These are phyloP conservation scores for Trachelus stipa DNA, from an alignment of 2,888 invertebrate genomes.

Conservation along the genomic window DNA sequence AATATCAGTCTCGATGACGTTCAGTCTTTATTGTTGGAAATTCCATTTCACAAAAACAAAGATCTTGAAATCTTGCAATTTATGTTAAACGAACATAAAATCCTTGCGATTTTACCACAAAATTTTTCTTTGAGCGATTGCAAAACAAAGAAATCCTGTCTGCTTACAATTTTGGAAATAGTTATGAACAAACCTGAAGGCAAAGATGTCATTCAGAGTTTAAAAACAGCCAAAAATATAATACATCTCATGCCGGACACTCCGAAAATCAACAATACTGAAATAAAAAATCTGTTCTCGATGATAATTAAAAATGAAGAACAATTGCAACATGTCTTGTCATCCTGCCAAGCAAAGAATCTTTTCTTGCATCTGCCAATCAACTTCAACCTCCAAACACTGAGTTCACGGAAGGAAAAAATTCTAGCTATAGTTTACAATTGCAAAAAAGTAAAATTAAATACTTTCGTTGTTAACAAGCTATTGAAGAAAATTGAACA, in stretches of 20 bases:
- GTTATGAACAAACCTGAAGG: neutral
- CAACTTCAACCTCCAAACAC: conserved; percentile 12
- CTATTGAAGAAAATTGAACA: conserved; percentile 11
- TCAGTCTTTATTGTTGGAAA: too few species aligned
- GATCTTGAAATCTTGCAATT: too few species aligned
- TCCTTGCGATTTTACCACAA: conserved; percentile 18
- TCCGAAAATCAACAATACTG: conserved; percentile 17
- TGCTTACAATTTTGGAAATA: conserved; percentile 15
- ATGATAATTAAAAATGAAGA: conserved; percentile 5
- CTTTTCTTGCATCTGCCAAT: conserved; percentile 19
- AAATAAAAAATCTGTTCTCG: conserved; percentile 16
- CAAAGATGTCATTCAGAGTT: neutral
- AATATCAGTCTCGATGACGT: too few species aligned
- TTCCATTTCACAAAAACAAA: too few species aligned
- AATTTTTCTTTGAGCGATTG: conserved; percentile 18
- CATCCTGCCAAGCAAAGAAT: conserved; percentile 2
- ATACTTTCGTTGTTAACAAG: conserved; percentile 6
- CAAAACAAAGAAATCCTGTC: conserved; percentile 17
- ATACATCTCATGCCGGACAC: conserved; percentile 19
- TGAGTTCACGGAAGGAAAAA: too few species aligned
- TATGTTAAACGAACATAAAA: neutral
- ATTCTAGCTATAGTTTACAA: too few species aligned
- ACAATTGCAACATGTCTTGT: conserved; percentile 1
- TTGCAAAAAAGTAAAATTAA: too few species aligned
- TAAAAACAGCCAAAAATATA: conserved; percentile 13